These are phyloP conservation scores for Aptenodytes forsteri DNA, from an alignment of 2,113 vertebrate species.

Conservation along the genomic window DNA sequence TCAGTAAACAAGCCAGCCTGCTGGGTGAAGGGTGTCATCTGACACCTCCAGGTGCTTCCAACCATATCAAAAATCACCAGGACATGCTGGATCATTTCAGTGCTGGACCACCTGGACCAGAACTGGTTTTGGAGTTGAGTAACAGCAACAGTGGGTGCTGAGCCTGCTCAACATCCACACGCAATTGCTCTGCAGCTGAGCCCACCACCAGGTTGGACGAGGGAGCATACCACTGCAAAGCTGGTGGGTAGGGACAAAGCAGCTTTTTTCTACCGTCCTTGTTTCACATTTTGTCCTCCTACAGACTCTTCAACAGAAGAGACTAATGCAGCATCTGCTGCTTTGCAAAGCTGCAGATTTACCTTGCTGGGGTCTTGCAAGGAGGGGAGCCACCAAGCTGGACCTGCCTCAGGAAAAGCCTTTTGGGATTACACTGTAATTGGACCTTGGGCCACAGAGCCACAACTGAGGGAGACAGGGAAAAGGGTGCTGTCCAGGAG, in stretches of 20 bases:
- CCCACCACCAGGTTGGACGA: not conserved
- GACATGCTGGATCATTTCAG: not conserved
- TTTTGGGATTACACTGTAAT: not conserved
- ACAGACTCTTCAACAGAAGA: not conserved
- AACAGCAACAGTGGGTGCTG: not conserved
- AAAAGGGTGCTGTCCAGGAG: not conserved
- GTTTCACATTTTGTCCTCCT: not conserved
- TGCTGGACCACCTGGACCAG: not conserved
- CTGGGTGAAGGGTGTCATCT: not conserved
- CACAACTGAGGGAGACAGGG: not conserved
- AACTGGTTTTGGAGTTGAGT: not conserved
- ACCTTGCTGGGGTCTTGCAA: not conserved
- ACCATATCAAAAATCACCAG: not conserved
- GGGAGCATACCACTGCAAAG: not conserved
- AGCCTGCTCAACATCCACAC: not conserved
- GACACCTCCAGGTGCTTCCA: not conserved
- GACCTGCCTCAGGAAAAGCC: not conserved
- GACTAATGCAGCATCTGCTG: not conserved
- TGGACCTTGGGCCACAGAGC: not conserved
- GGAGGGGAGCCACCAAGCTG: not conserved
- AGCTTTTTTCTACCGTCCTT: not conserved
- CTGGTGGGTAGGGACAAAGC: not conserved
- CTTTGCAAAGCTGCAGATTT: not conserved
- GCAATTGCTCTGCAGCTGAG: not conserved
- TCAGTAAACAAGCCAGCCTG: not conserved